Percentiles rank a stretch among this genome's conserved stretches.
phyloP scores from a whole-genome alignment of 2,888 invertebrate genomes.

The Torymus tubicola region DNA sequence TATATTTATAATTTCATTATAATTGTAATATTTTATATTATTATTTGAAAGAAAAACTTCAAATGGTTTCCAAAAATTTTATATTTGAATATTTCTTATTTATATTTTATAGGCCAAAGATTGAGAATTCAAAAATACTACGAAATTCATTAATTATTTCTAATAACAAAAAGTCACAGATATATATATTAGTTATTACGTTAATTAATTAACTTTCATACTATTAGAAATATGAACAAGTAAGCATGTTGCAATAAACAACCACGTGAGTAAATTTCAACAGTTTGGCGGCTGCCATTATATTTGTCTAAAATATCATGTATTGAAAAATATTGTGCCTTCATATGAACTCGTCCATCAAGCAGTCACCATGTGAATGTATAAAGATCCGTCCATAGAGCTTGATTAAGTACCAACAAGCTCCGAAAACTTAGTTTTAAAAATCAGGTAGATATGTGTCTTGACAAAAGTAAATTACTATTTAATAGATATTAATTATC shows the following conservation, averaged over 20 bases:
- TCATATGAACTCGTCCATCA: constrained; percentile 73
- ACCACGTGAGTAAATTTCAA: constrained; percentile 28
- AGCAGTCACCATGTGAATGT: constrained; percentile 67
- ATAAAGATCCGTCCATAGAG: constrained; percentile 75
- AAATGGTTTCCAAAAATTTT: not conserved
- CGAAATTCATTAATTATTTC: not conserved
- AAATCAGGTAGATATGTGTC: constrained; percentile 38
- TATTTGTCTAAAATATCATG: constrained; percentile 35
- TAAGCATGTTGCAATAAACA: constrained; percentile 26
- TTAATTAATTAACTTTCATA: not conserved
- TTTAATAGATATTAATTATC: constrained; percentile 49
- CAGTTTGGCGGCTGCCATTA: constrained; percentile 29
- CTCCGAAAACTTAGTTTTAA: constrained; percentile 65
- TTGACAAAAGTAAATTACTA: constrained; percentile 42
- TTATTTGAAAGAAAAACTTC: constrained; percentile 9
- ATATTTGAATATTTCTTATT: no score
- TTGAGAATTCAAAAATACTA: no score
- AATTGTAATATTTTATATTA: not conserved
- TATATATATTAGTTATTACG: not conserved
- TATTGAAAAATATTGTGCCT: constrained; percentile 70
- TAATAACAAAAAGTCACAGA: not conserved
- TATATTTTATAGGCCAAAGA: no score
- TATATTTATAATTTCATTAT: constrained; percentile 3
- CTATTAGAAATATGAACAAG: constrained; percentile 49
- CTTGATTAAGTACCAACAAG: constrained; percentile 73